Evolutionary conservation across 2,113 vertebrate genomes (phyloP).

Genomic region (Datnioides undecimradiatus): DNA sequence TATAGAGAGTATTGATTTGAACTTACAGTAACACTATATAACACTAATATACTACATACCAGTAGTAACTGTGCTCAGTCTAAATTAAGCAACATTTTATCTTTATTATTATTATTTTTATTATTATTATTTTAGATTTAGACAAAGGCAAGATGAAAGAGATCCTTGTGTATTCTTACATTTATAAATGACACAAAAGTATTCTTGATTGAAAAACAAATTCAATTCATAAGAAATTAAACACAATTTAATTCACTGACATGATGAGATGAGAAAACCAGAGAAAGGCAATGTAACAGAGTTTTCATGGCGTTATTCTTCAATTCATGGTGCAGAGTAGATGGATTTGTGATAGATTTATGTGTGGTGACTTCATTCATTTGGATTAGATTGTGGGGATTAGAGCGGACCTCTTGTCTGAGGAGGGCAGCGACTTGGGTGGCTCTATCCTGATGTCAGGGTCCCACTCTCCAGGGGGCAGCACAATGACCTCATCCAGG

Average conservation of each 20-base stretch:
- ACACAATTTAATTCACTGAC: no score
- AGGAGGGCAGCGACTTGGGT: slow-evolving; percentile 95
- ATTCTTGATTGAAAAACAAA: not conserved
- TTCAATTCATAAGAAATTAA: no score
- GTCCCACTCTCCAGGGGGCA: slow-evolving; percentile 98
- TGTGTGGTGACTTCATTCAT: not conserved
- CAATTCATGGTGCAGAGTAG: not conserved
- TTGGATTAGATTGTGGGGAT: not conserved
- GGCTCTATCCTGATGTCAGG: slow-evolving; percentile 98
- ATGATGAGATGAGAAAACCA: no score
- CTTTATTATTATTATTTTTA: not conserved
- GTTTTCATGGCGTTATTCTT: not conserved
- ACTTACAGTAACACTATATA: no score
- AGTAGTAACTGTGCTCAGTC: not conserved
- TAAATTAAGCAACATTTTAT: not conserved
- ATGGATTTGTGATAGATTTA: slow-evolving; percentile 1
- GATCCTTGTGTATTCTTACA: not conserved
- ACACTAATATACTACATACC: no score
- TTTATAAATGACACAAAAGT: not conserved
- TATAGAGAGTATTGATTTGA: no score
- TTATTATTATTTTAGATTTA: not conserved
- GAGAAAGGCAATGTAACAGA: not conserved
- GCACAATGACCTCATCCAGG: slow-evolving; percentile 97
- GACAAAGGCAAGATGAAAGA: not conserved
- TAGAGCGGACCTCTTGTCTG: slow-evolving; percentile 92